phyloP scores from a whole-genome alignment of 2,113 vertebrate species.

The Halcyon senegalensis region DNA sequence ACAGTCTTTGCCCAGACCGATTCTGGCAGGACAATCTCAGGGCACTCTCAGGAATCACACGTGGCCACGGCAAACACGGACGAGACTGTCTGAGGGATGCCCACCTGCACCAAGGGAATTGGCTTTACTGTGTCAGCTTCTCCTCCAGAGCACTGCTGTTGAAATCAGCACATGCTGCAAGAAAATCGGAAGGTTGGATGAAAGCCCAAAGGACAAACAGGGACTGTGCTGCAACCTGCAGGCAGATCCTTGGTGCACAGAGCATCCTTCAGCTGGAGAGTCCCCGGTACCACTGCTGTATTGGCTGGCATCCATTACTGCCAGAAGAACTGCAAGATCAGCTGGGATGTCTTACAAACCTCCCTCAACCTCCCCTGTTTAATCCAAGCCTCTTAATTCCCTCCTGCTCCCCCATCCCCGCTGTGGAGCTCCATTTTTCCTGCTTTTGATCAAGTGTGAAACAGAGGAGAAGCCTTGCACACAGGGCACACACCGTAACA shows the following conservation, averaged over 20 bases:
- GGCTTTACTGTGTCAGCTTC: neutral
- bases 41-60: neutral
- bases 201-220: neutral
- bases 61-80: neutral
- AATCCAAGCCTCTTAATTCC: neutral
- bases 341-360: neutral
- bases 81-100: neutral
- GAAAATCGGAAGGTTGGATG: neutral
- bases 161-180: neutral
- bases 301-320: accelerated
- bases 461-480: neutral
- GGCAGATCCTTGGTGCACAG: neutral
- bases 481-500: neutral
- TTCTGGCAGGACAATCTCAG: neutral
- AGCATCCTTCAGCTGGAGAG: neutral
- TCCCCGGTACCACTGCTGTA: neutral
- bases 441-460: neutral
- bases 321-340: too few relatives aligned
- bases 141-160: neutral
- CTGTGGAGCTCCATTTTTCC: neutral
- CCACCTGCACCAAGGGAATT: neutral
- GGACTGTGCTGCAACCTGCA: neutral
- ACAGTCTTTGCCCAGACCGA: neutral
- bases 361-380: neutral
- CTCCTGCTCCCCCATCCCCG: neutral